phyloP scores from a whole-genome alignment of 2,888 invertebrate genomes.

The Orthonychiurus folsomi region DNA sequence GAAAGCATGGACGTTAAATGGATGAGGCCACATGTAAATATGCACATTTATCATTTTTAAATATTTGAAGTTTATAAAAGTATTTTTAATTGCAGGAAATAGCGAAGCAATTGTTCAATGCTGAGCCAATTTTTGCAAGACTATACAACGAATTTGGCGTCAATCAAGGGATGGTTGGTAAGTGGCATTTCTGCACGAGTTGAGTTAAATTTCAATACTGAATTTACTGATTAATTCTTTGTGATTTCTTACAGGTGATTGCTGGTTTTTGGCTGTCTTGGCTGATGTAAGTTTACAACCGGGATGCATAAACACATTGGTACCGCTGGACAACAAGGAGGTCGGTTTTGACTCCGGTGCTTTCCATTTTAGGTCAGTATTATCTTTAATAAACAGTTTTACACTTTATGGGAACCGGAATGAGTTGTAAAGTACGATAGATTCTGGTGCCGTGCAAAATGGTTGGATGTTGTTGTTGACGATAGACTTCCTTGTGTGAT shows the following conservation, averaged over 20 bases:
- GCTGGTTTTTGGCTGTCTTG: not conserved
- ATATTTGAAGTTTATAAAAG: not conserved
- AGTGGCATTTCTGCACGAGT: too few relatives aligned
- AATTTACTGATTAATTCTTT: too few relatives aligned
- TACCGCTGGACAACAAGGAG: not conserved
- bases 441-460: not conserved
- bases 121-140: not conserved
- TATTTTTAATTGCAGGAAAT: not conserved
- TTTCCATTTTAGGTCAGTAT: not conserved
- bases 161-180: not conserved
- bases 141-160: not conserved
- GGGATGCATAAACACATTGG: not conserved
- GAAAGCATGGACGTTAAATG: not conserved
- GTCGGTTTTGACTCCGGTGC: not conserved
- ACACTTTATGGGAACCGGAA: too few relatives aligned
- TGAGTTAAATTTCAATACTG: too few relatives aligned
- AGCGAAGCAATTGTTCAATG: not conserved
- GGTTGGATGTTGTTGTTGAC: not conserved
- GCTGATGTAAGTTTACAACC: not conserved
- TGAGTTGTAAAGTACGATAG: too few relatives aligned
- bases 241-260: too few relatives aligned
- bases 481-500: not conserved
- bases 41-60: not conserved
- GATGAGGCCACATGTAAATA: not conserved
- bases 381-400: too few relatives aligned